Percentiles rank a stretch among this genome's conserved stretches.
phyloP scores from a whole-genome alignment of 2,113 vertebrate genomes.

The Oriolus oriolus region DNA sequence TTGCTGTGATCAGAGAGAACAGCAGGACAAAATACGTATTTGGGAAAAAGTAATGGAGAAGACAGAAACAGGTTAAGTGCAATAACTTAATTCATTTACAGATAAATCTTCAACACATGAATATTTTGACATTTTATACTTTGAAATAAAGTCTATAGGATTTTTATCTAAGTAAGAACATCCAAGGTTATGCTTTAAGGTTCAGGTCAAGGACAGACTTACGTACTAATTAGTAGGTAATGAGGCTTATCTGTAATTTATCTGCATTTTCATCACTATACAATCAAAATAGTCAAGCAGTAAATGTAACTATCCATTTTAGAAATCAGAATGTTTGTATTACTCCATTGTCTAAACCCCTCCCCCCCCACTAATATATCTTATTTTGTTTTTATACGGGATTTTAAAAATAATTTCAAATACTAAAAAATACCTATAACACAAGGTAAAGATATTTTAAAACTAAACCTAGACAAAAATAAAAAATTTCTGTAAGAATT shows the following conservation, averaged over 20 bases:
- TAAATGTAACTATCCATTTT: not conserved
- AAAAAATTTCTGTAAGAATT: not conserved
- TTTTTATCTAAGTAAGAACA: not conserved
- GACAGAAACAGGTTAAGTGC: not conserved
- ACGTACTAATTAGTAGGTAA: not conserved
- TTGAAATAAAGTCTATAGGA: not conserved
- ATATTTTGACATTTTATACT: not conserved
- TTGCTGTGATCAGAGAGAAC: not conserved
- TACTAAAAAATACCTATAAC: no score
- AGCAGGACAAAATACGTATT: not conserved
- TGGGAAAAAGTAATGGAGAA: not conserved
- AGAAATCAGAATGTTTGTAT: not conserved
- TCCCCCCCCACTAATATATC: accelerated
- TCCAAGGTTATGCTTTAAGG: not conserved
- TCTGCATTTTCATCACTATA: not conserved
- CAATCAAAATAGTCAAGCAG: not conserved
- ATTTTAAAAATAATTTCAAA: not conserved
- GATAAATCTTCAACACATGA: not conserved
- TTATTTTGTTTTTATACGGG: not conserved
- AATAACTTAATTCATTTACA: not conserved
- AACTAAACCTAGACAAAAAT: not conserved
- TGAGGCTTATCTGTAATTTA: not conserved
- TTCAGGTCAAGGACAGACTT: not conserved
- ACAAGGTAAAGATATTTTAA: not conserved
- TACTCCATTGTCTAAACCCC: not conserved